A percentile compares a stretch with the other conserved stretches of the same genome.
These are phyloP conservation scores for Alethe diademata DNA, from an alignment of 2,113 vertebrate genomes.

Conservation along the genomic window DNA sequence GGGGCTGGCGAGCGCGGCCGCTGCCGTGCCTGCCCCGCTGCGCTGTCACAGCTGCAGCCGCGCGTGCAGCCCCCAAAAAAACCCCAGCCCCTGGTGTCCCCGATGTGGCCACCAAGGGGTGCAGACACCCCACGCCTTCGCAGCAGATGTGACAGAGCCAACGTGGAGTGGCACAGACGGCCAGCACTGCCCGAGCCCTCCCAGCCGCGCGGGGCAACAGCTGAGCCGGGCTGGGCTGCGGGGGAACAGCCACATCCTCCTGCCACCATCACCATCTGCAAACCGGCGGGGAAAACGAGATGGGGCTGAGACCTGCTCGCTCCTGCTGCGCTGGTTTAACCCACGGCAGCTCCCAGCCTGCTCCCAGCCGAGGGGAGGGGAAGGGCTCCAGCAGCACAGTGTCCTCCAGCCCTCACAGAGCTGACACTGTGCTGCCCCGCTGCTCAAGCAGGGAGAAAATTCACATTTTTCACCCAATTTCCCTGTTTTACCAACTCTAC, in stretches of 20 bases:
- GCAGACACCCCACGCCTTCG: background rate
- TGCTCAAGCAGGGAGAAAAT: background rate
- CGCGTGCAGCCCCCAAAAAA: fast-evolving
- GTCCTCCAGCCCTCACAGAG: fast-evolving
- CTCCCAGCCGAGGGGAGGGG: background rate
- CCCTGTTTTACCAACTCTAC: background rate
- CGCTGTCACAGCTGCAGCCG: background rate
- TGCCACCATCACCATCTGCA: fast-evolving
- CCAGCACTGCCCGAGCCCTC: fast-evolving
- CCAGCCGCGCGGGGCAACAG: fast-evolving
- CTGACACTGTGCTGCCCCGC: fast-evolving
- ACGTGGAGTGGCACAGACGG: fast-evolving
- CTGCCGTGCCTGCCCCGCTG: background rate
- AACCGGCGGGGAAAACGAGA: background rate
- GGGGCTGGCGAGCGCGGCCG: background rate
- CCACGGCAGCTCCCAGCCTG: background rate
- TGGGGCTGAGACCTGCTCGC: fast-evolving
- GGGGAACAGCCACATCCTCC: background rate
- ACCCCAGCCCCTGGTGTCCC: fast-evolving
- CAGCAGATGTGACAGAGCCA: background rate
- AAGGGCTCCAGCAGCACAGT: fast-evolving
- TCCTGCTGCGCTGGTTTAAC: background rate
- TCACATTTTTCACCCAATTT: background rate
- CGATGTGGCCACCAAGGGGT: fast-evolving
- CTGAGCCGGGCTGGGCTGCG: fast-evolving